Evolutionary conservation across 2,888 invertebrate species (phyloP), one percentile per base, ranked within the genome.

Genomic region (Sphaerophoria taeniata): DNA sequence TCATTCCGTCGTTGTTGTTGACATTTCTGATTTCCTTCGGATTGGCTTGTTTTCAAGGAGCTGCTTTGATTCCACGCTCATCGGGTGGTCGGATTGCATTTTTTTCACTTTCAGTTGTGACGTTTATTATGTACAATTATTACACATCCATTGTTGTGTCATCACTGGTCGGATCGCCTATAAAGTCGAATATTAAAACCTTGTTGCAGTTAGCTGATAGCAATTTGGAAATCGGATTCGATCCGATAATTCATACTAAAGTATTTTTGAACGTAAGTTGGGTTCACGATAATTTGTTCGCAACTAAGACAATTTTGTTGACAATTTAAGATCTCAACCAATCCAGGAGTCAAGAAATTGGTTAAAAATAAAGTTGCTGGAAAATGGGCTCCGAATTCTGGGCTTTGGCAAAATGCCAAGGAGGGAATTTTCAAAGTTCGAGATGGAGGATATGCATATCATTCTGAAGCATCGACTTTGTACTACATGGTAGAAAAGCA

Each of bases 61-160:
- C 91, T 1, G 89, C 92, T 43, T 87, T 91, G 6, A 91, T 93
- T 88, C 93, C 93, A 0, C 88, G 87, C 34, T 93, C 93, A 9
- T 88, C 88, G 9, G 90, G 93, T 0, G 93, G 93, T 1, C 90
- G 93, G 63, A 73, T 91, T 60, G 89, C 88, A 0, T 90, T 91
- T 56, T 88, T 90, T 4, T 88, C 90, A 0, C 75, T 91, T 6
- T 88, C 90, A 56, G 5, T 90, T 4, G 89, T 91, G 0, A 90
- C 92, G 3, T 92, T 93, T 88, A 91, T 93, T 70, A 90, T 95
- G 81, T 94, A 94, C 88, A 94, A 94, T 31, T 94, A 94, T 12
- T 95, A 94, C 88, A 94, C 95, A 0, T 95, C 95, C 0, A 93
- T 94, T 88, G 94, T 95, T 81, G 95, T 95, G 0, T 94, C 94